Evolutionary conservation across 1,140 invertebrate species (phyloP).

Genomic region (Caerostris darwini): DNA sequence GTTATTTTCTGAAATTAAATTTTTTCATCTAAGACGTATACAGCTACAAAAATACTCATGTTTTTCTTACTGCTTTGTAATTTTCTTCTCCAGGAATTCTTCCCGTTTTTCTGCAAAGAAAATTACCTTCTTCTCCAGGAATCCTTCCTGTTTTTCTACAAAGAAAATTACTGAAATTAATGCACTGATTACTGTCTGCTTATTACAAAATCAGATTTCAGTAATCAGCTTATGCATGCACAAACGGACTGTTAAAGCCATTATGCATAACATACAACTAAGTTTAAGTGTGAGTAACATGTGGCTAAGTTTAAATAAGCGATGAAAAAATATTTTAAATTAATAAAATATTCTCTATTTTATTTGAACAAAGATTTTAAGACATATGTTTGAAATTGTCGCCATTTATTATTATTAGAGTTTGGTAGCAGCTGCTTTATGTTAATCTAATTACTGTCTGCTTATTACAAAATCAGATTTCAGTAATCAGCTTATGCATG

Average conservation of each 20-base stretch:
- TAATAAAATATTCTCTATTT: no score
- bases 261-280: no score
- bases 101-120: neutral
- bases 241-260: conserved; percentile 31
- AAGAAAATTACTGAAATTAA: conserved; percentile 6
- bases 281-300: no score
- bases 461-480: conserved; percentile 67
- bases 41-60: no score
- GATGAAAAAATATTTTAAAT: no score
- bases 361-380: no score
- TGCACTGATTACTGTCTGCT: conserved; percentile 55
- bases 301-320: no score
- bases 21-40: no score
- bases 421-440: no score
- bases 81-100: neutral
- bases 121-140: neutral
- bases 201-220: conserved; percentile 64
- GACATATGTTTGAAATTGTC: no score
- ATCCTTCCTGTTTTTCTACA: neutral
- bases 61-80: neutral
- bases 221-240: conserved; percentile 72
- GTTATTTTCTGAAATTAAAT: no score
- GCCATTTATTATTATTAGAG: no score
- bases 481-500: conserved; percentile 70
- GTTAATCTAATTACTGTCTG: neutral